phyloP scores from a whole-genome alignment of 2,888 invertebrate species.

The Penaeus monodon region DNA sequence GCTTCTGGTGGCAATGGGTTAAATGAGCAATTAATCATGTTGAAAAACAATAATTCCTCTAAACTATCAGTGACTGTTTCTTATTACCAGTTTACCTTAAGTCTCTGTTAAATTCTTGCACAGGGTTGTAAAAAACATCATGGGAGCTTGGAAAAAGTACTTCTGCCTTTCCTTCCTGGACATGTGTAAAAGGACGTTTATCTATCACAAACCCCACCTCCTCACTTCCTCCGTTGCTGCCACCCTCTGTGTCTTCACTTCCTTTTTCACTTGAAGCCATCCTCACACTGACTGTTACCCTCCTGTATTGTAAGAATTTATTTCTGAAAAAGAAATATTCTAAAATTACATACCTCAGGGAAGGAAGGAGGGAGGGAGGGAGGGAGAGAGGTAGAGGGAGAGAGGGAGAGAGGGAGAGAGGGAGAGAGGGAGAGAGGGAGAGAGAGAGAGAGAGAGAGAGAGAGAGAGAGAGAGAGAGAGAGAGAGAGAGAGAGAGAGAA shows the following conservation, averaged over 20 bases:
- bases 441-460: not conserved
- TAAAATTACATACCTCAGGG: no score
- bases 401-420: not conserved
- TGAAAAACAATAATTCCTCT: constrained; percentile 7
- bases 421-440: no score
- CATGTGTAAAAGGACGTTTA: constrained; percentile 65
- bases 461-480: constrained; percentile 1
- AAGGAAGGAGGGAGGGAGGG: no score
- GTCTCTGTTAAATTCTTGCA: constrained; percentile 98
- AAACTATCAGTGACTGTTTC: not conserved
- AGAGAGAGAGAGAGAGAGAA: constrained; percentile 10
- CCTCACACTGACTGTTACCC: not conserved
- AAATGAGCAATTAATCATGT: constrained; percentile 2
- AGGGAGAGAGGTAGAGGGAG: not conserved
- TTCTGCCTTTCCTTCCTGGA: constrained; percentile 83
- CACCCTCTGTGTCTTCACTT: not conserved
- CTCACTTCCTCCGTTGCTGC: not conserved
- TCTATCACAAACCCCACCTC: constrained; percentile 56
- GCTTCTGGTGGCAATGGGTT: no score
- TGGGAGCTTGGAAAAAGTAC: constrained; percentile 78
- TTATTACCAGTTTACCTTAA: constrained; percentile 74
- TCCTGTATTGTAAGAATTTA: no score
- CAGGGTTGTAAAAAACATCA: constrained; percentile 97
- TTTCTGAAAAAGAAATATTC: no score
- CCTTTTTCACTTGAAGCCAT: not conserved